Evolutionary conservation across 2,113 vertebrate species (phyloP).

Genomic region (Columbina picui): DNA sequence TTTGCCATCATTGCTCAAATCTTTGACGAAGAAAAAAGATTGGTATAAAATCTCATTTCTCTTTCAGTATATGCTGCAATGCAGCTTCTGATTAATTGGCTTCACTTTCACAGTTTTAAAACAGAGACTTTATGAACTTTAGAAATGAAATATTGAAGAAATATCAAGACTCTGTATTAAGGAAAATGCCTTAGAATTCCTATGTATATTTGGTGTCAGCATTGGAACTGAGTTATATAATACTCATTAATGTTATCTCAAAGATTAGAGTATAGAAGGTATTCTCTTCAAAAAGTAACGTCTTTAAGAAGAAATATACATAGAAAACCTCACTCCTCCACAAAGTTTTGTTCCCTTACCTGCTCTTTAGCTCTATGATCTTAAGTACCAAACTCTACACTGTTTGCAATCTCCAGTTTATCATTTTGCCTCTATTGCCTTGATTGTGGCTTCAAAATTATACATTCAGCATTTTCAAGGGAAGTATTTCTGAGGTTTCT

Average conservation of each 20-base stretch:
- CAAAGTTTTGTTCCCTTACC: not conserved
- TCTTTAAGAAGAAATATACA: not conserved
- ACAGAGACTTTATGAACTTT: not conserved
- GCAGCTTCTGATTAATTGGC: not conserved
- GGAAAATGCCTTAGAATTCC: not conserved
- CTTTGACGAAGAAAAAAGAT: not conserved
- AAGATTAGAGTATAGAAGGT: not conserved
- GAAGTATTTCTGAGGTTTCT: not conserved
- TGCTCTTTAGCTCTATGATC: not conserved
- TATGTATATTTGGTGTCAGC: not conserved
- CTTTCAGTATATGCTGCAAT: not conserved
- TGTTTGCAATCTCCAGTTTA: not conserved
- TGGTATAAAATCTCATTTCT: not conserved
- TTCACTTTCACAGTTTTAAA: not conserved
- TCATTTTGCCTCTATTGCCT: not conserved
- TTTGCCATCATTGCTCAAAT: not conserved
- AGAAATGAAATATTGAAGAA: not conserved
- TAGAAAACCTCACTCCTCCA: not conserved
- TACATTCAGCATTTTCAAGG: not conserved
- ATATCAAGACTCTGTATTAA: not conserved
- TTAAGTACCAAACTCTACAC: not conserved
- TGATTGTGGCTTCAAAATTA: not conserved
- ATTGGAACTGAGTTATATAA: not conserved
- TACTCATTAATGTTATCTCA: not conserved
- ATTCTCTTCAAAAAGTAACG: not conserved